A percentile compares a stretch with the other conserved stretches of the same genome.
phyloP scores from a whole-genome alignment of 2,797 vertebrate species.

The Alcedo atthis region DNA sequence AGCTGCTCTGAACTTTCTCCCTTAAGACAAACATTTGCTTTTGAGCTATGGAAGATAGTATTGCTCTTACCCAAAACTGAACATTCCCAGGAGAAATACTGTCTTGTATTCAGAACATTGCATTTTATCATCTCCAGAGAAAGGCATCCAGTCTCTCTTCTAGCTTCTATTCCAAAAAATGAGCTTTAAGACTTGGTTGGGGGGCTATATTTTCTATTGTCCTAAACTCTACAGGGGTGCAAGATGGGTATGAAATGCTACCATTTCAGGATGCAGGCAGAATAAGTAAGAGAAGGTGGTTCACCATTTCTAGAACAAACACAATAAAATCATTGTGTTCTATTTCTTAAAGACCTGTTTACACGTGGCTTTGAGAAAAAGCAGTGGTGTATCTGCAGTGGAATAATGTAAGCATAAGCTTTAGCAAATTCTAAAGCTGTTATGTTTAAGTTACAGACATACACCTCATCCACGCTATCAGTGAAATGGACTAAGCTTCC shows the following conservation, averaged over 20 bases:
- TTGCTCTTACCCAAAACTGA: not conserved
- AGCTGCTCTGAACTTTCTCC: conserved; percentile 32
- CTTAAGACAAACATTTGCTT: conserved; percentile 19
- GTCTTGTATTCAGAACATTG: not conserved
- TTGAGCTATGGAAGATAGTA: not conserved
- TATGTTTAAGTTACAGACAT: conserved; percentile 13
- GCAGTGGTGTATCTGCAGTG: not conserved
- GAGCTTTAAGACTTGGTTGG: not conserved
- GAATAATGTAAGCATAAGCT: conserved; percentile 25
- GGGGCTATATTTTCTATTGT: not conserved
- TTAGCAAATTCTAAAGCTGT: conserved; percentile 8
- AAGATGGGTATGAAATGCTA: not conserved
- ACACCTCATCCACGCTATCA: not conserved
- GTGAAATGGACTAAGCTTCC: not conserved
- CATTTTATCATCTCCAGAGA: conserved; percentile 5
- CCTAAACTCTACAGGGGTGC: not conserved
- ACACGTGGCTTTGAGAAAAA: not conserved
- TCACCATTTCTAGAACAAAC: not conserved
- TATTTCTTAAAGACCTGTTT: not conserved
- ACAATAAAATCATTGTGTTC: not conserved
- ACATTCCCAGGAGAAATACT: not conserved
- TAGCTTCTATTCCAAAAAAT: not conserved
- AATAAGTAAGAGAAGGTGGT: not conserved
- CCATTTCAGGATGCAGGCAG: not conserved
- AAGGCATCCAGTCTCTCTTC: not conserved